Evolutionary conservation across 1,140 invertebrate species (phyloP).

Genomic region (Caerostris darwini): DNA sequence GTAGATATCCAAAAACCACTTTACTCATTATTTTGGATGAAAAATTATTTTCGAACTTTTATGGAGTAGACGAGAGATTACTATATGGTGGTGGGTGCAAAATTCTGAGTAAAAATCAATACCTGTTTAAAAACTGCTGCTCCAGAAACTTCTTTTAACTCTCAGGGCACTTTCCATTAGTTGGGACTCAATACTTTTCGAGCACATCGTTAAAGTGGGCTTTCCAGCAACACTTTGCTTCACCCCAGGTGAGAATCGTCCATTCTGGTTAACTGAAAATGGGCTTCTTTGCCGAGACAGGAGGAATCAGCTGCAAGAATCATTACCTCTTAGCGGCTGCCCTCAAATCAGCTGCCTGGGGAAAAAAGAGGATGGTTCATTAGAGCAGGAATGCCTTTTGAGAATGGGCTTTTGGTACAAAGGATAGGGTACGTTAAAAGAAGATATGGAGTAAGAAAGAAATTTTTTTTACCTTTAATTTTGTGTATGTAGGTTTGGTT

Average conservation of each 20-base stretch:
- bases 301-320: background rate
- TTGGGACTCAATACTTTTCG: background rate
- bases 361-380: background rate
- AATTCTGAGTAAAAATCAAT: too few relatives aligned
- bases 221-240: background rate
- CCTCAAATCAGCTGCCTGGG: background rate
- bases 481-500: too few relatives aligned
- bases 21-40: too few relatives aligned
- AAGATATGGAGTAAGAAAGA: background rate
- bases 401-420: background rate
- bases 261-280: slow-evolving; percentile 23
- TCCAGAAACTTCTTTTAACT: background rate
- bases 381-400: background rate
- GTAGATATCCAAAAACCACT: too few relatives aligned
- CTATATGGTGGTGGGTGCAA: too few relatives aligned
- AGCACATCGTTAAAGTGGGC: background rate
- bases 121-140: too few relatives aligned
- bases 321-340: background rate
- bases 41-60: too few relatives aligned
- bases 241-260: background rate
- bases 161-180: background rate
- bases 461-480: too few relatives aligned
- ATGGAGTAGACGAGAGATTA: too few relatives aligned
- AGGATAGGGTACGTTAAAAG: background rate
- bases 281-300: background rate